These are phyloP conservation scores for Heliconius nattereri DNA, from an alignment of 1,140 invertebrate species.

Conservation along the genomic window DNA sequence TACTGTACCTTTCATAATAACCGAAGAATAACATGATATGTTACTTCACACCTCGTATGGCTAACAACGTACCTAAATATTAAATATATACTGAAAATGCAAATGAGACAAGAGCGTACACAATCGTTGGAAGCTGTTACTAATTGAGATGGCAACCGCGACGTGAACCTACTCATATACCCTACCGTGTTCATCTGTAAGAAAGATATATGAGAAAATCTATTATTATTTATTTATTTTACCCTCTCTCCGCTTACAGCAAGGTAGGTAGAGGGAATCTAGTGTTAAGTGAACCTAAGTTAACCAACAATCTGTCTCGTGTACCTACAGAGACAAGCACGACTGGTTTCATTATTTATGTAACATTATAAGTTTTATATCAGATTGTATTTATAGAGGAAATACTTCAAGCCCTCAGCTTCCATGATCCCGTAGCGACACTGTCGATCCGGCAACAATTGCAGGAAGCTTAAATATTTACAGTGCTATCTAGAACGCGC, in stretches of 20 bases:
- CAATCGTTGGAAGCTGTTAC: constrained; percentile 5
- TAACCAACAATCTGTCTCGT: too few relatives aligned
- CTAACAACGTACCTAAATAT: background rate
- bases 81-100: background rate
- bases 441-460: background rate
- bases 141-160: constrained; percentile 19
- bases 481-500: constrained; percentile 42
- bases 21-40: background rate
- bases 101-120: constrained; percentile 23
- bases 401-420: background rate
- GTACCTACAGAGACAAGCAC: background rate
- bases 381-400: background rate
- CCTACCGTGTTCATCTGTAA: background rate
- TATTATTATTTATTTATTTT: too few relatives aligned
- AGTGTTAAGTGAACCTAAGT: too few relatives aligned
- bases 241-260: too few relatives aligned
- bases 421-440: background rate
- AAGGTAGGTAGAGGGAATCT: too few relatives aligned
- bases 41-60: background rate
- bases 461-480: constrained; percentile 30
- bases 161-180: background rate
- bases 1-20: background rate
- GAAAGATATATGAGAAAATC: too few relatives aligned
- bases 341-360: background rate
- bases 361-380: background rate